Evolutionary conservation across 2,888 invertebrate genomes (phyloP), one percentile per base, ranked within the genome.

Genomic region (Pheosia tremula): DNA sequence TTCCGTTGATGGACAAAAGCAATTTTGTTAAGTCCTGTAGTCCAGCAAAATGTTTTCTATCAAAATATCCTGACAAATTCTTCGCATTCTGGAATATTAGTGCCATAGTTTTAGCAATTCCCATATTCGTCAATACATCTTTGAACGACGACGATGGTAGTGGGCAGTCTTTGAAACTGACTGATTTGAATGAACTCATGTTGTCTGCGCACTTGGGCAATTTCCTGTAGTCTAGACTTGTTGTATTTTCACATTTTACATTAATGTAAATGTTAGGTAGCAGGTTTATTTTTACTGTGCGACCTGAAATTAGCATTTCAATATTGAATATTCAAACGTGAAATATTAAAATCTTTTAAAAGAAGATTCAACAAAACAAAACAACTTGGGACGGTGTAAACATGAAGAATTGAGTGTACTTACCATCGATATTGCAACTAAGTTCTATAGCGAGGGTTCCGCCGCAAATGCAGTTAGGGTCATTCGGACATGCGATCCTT

Each of bases 1-100:
- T 85, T 11, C 95, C 94, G 77, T 96, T 96, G 52, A 95, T 94
- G 10, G 95, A 94, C 4, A 97, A 85, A 13, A 94, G 86, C 58
- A 97, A 82, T 59, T 94, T 93, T 3, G 94, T 94, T 57, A 91
- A 82, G 68, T 94, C 93, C 63, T 93, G 87, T 57, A 96, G 86
- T 39, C 95, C 95, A 4, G 90, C 85, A 62, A 96, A 93, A 77
- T 96, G 95, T 64, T 93, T 90, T 54, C 94, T 94, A 41, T 94
- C 91, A 50, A 96, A 89, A 69, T 94, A 94, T 67, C 94, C 94
- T 38, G 94, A 92, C 56, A 95, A 83, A 67, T 95, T 95, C 54
- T 88, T 90, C 36, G 91, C 88, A 63, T 93, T 94, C 80, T 94
- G 93, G 69, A 95, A 95, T 78, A 94, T 91, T 41, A 95, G 79